A percentile compares a stretch with the other conserved stretches of the same genome.
These are phyloP conservation scores for Nesoenas mayeri DNA, from an alignment of 2,113 vertebrate species.

Conservation along the genomic window DNA sequence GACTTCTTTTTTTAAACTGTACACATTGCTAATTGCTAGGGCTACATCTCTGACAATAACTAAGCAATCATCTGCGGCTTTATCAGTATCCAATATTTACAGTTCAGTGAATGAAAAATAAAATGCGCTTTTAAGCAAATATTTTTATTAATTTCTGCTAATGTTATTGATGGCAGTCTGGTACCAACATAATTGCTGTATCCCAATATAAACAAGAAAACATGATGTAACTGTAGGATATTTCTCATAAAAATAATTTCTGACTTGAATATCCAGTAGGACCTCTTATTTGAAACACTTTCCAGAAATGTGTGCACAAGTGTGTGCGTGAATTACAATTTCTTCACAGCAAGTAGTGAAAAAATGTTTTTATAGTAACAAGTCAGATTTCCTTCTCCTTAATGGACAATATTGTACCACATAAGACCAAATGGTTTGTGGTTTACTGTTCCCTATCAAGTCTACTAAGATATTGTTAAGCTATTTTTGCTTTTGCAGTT, in stretches of 20 bases:
- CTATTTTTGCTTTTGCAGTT: neutral
- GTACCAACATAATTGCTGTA: neutral
- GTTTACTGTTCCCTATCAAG: neutral
- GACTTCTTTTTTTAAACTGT: neutral
- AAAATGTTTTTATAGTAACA: neutral
- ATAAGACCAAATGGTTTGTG: neutral
- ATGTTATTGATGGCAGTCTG: neutral
- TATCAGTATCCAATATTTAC: constrained; percentile 22
- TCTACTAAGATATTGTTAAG: neutral
- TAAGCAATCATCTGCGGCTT: neutral
- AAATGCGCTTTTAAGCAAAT: neutral
- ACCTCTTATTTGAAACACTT: neutral
- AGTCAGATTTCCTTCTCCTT: neutral
- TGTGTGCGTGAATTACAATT: neutral
- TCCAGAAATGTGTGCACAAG: accelerated
- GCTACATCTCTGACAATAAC: neutral
- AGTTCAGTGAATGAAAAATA: constrained; percentile 3
- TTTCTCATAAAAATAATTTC: neutral
- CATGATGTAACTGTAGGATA: neutral
- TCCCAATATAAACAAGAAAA: neutral
- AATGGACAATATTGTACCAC: neutral
- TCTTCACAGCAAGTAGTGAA: neutral
- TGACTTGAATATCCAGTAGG: neutral
- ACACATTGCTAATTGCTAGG: neutral
- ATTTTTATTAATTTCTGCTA: neutral